phyloP scores from a whole-genome alignment of 2,797 vertebrate species.

The Crocidura indochinensis region DNA sequence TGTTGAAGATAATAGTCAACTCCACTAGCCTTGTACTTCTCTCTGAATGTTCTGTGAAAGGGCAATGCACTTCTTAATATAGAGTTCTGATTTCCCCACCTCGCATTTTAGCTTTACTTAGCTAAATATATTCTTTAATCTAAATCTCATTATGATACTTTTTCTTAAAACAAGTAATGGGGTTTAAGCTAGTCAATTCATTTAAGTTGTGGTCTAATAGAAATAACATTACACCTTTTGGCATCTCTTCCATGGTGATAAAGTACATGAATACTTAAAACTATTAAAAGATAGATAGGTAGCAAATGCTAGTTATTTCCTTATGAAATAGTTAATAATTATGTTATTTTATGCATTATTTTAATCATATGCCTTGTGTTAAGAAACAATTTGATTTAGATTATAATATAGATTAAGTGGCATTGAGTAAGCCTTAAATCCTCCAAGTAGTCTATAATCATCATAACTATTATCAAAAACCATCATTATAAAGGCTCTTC shows the following conservation, averaged over 20 bases:
- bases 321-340: neutral
- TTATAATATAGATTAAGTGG: neutral
- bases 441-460: constrained; percentile 10
- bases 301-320: neutral
- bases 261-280: neutral
- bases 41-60: neutral
- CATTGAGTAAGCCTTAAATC: constrained; percentile 15
- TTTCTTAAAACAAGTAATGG: neutral
- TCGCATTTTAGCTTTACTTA: neutral
- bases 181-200: neutral
- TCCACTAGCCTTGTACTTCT: no score
- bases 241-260: neutral
- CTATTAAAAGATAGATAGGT: neutral
- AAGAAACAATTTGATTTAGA: neutral
- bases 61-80: neutral
- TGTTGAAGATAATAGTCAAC: neutral
- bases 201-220: neutral
- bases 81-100: neutral
- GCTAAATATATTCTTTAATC: neutral
- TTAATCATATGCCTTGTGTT: neutral
- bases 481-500: neutral
- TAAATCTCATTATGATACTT: neutral
- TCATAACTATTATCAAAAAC: neutral
- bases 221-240: neutral
- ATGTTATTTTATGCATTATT: neutral